A percentile compares a stretch with the other conserved stretches of the same genome.
Evolutionary conservation across 2,888 invertebrate species (phyloP).

Genomic region (Hirtodrosophila trivittata): DNA sequence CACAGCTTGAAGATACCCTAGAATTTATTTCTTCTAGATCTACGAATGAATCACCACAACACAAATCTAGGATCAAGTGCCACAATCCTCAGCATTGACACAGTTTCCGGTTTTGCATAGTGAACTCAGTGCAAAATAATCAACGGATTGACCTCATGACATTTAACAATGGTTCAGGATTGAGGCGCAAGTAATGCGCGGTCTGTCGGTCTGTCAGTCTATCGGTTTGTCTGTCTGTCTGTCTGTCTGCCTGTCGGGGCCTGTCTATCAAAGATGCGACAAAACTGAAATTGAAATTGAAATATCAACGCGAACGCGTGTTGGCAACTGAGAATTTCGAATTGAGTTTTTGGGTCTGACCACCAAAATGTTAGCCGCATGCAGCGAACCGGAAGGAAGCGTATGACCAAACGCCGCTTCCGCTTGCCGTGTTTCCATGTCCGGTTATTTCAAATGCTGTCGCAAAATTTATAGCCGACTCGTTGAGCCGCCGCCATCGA

Average conservation of each 20-base stretch:
- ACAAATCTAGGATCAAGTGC: no score
- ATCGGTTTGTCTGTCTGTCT: conserved; percentile 1
- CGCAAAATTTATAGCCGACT: conserved; percentile 42
- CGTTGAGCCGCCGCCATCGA: conserved; percentile 10
- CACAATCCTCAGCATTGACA: conserved; percentile 19
- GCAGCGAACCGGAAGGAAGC: conserved; percentile 72
- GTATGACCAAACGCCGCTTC: conserved; percentile 68
- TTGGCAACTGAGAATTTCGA: conserved; percentile 49
- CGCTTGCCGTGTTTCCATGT: conserved; percentile 48
- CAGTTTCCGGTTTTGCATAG: conserved; percentile 31
- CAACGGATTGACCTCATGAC: conserved; percentile 18
- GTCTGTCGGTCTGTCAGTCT: conserved; percentile 16
- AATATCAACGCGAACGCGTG: conserved; percentile 38
- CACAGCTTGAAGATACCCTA: no score
- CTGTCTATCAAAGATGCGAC: conserved; percentile 44
- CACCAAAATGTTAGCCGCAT: conserved; percentile 64
- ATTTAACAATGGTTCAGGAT: conserved; percentile 13
- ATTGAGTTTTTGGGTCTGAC: conserved; percentile 39
- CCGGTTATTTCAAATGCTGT: conserved; percentile 42
- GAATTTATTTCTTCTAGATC: no score
- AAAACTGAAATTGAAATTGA: conserved; percentile 42
- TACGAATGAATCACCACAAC: no score
- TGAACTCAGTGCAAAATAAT: conserved; percentile 41
- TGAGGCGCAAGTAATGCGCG: conserved; percentile 20
- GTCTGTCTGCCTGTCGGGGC: background rate